phyloP scores from a whole-genome alignment of 1,140 invertebrate species.

The Micrasema longulum region DNA sequence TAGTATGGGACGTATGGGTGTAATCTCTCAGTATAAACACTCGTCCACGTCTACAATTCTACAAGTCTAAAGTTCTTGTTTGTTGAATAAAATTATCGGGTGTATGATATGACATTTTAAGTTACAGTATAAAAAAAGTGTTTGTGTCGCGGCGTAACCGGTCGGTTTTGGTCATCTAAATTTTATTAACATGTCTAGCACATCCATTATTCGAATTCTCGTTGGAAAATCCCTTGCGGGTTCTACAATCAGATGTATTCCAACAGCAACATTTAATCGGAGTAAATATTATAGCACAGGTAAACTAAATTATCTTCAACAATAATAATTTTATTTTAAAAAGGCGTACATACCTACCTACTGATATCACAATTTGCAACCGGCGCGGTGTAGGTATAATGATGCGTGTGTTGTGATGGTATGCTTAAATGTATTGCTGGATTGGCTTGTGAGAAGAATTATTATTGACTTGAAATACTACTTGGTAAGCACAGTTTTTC shows the following conservation, averaged over 20 bases:
- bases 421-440: too few relatives aligned
- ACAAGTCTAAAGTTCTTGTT: constrained; percentile 26
- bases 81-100: constrained; percentile 13
- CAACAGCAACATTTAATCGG: constrained; percentile 23
- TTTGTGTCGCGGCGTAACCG: neutral
- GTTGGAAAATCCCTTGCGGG: constrained; percentile 35
- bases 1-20: too few relatives aligned
- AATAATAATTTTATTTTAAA: neutral
- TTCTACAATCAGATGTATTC: constrained; percentile 13
- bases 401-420: too few relatives aligned
- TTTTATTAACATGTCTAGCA: constrained; percentile 37
- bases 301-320: constrained; percentile 8
- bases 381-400: too few relatives aligned
- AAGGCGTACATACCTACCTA: neutral
- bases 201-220: constrained; percentile 35
- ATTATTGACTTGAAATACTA: too few relatives aligned
- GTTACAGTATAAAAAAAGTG: constrained; percentile 7
- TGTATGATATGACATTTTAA: neutral
- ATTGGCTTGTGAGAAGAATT: too few relatives aligned
- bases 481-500: too few relatives aligned
- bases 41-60: neutral
- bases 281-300: constrained; percentile 39
- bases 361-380: too few relatives aligned
- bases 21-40: too few relatives aligned
- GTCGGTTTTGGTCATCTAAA: neutral